Percentiles rank a stretch among this genome's conserved stretches.
Evolutionary conservation across 2,888 invertebrate genomes (phyloP).

Genomic region (Eupeodes latifasciatus): DNA sequence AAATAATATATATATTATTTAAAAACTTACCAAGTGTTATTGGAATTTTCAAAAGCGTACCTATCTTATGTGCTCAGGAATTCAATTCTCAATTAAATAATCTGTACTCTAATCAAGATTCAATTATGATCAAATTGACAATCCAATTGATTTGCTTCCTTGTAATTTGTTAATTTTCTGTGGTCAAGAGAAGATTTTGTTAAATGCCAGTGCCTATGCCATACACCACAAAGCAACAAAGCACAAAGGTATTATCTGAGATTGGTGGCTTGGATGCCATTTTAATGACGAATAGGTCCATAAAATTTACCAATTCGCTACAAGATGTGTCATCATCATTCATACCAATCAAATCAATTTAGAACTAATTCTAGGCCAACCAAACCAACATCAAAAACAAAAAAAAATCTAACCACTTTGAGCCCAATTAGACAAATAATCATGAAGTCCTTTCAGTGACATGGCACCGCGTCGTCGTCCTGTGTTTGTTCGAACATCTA

Average conservation of each 20-base stretch:
- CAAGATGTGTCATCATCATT: constrained; percentile 26
- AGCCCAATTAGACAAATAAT: constrained; percentile 58
- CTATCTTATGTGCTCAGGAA: neutral
- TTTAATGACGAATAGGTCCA: neutral
- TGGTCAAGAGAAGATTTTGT: constrained; percentile 5
- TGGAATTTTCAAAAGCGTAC: no score
- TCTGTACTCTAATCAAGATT: neutral
- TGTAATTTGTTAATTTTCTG: constrained; percentile 40
- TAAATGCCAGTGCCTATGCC: neutral
- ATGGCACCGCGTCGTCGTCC: no score
- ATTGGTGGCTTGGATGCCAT: neutral
- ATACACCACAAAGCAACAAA: neutral
- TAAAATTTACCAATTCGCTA: neutral
- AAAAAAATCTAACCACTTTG: constrained; percentile 40
- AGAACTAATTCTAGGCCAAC: constrained; percentile 49
- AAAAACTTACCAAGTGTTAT: no score
- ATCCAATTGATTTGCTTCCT: neutral
- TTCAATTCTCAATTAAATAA: neutral
- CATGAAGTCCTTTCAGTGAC: constrained; percentile 42
- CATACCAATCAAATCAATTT: constrained; percentile 61
- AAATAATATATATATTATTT: no score
- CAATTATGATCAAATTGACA: neutral
- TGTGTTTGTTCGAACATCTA: neutral
- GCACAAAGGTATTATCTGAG: neutral
- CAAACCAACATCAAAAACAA: neutral